Base-by-base conservation (phyloP, 1,140 invertebrate species). In the Panulirus ornatus region DNA sequence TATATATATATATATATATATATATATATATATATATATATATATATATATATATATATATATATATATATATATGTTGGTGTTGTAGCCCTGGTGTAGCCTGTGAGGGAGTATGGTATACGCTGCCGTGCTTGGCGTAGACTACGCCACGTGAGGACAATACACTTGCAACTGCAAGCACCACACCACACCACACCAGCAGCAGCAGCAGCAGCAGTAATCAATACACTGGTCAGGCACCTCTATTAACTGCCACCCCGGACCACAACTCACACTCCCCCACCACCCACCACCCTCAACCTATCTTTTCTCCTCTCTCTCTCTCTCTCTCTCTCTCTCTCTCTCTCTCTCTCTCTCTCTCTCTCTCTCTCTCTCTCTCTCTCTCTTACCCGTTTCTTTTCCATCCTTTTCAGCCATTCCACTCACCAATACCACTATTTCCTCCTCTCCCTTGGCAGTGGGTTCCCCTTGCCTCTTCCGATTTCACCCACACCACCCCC, bases 301-400 rank as follows among this genome's bases (percentile, higher is more conserved):
- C 14, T 1, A 1, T 42, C 38, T 0, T 19, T 11, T 30, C 3
- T 30, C 0, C 14, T 2, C 30, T 22, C 70, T 38, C 34, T 11
- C 70, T 16, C 34, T 22, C 8, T 6, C 70, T 0, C 70, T 0
- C 34, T 14, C 70, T 16, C 75, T 47, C 75, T 78, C 40, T 47
- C 75, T 44, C 75, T 8, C 38, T 47, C 42, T 47, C 75, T n/a
- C 75, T 47, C 16, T 40, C 27, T 47, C 75, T 42, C 44, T 19
- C 75, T 47, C 75, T 78, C 40, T 47, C 75, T 44, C 75, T 8
- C 38, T 47, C 42, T 47, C 75, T n/a, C 75, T 47, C 16, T 40
- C 27, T 47, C 75, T 42, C 44, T 19, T 34, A 2, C 75, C 3
- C 75, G 38, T 38, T 0, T 38, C 16, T 47, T 38, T 14, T 42